Evolutionary conservation across 2,113 vertebrate species (phyloP).

Genomic region (Paedocypris sp.): DNA sequence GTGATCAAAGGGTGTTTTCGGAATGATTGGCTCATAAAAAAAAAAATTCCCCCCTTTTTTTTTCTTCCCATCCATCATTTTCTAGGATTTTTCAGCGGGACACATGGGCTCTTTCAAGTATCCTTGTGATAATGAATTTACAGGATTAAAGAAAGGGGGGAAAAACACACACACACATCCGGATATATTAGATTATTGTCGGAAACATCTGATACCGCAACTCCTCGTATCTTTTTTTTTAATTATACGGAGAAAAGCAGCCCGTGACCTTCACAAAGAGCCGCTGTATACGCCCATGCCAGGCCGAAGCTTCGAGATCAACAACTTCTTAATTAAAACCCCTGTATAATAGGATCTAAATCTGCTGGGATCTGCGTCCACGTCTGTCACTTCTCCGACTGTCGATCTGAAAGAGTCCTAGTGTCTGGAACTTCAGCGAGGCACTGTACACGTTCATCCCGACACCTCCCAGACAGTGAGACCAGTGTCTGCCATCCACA

Average conservation of each 20-base stretch:
- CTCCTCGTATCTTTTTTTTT: constrained; percentile 23
- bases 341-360: constrained; percentile 31
- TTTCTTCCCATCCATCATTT: background rate
- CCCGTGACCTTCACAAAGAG: constrained; percentile 27
- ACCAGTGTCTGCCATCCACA: constrained; percentile 24
- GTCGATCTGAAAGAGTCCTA: constrained; percentile 22
- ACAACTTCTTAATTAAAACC: constrained; percentile 38
- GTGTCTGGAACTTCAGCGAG: constrained; percentile 21
- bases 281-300: constrained; percentile 15
- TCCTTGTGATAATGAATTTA: background rate
- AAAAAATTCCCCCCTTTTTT: background rate
- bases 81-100: background rate
- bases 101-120: background rate
- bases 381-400: constrained; percentile 25
- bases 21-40: background rate
- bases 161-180: constrained; percentile 6
- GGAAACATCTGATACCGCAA: constrained; percentile 3
- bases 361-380: constrained; percentile 22
- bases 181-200: constrained; percentile 4
- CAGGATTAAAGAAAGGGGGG: background rate
- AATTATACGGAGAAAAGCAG: constrained; percentile 23
- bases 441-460: constrained; percentile 25
- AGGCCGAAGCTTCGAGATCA: constrained; percentile 27
- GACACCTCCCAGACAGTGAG: constrained; percentile 36
- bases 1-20: constrained; percentile 26